Base-by-base conservation (phyloP, 1,140 invertebrate genomes). In the Heliconius congener region DNA sequence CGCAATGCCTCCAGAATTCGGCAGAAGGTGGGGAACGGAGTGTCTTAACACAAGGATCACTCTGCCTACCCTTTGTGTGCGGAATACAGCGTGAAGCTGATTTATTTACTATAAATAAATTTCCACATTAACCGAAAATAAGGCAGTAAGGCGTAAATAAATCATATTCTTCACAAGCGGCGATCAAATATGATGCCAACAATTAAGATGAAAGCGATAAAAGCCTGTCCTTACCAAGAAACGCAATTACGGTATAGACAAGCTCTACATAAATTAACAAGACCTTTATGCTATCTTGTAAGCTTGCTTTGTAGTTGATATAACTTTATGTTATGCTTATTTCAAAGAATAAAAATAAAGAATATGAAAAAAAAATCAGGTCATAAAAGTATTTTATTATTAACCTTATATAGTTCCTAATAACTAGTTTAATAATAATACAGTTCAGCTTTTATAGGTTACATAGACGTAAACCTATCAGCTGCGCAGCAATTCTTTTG, bases 211-310 rank as follows among this genome's bases (percentile, higher is more conserved):
- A 50, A 50, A 71, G 23, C 74, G 79, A 77, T 80, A 80, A 80
- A 73, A 80, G 57, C 71, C 72, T 77, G 71, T 80, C 79, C 74
- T 71, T 74, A 80, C 46, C 75, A 73, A 77, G 79, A 80, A 72
- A 80, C 77, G 75, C 79, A 80, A 76, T 80, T 80, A 80, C 66
- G 55, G 66, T 71, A 76, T 72, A 80, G 78, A 76, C 78, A 80
- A 55, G 73, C 70, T 80, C 71, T 80, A 23, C 73, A 79, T 79
- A 71, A 73, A 73, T 71, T 70, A 76, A 55, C 60, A 77, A 46
- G 75, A 77, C 70, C 39, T 77, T 77, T 71, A 42, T 46, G 66
- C 30, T 77, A 72, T 71, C 57, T 23, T 30, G 30, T 46, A 34
- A 23, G 19, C 9, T 55, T 77, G 72, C 75, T 76, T 76, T 60